Evolutionary conservation across 2,888 invertebrate species (phyloP).

Genomic region (Phrixothrix hirtus): DNA sequence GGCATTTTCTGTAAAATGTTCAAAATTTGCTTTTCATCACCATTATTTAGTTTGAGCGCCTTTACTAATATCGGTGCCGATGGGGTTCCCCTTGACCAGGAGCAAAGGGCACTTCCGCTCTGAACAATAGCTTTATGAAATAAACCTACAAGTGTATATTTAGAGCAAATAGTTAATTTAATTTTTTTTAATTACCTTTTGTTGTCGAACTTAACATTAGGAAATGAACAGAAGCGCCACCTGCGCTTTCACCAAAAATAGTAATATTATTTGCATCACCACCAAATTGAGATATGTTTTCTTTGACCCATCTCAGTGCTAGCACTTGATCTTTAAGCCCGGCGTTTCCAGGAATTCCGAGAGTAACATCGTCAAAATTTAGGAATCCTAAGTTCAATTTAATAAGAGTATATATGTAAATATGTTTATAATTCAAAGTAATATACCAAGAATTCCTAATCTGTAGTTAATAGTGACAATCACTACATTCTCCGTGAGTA

Average conservation of each 20-base stretch:
- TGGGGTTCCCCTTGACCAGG: constrained; percentile 34
- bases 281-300: constrained; percentile 5
- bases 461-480: no score
- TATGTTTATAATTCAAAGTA: background rate
- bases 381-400: constrained; percentile 10
- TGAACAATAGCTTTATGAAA: constrained; percentile 41
- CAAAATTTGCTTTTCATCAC: constrained; percentile 11
- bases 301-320: constrained; percentile 12
- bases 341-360: constrained; percentile 16
- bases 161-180: no score
- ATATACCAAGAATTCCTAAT: constrained; percentile 49
- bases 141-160: background rate
- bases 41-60: constrained; percentile 4
- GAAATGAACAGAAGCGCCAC: constrained; percentile 9
- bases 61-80: constrained; percentile 15
- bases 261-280: constrained; percentile 14
- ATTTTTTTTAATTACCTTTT: no score
- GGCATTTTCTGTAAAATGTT: constrained; percentile 10
- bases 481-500: constrained; percentile 51
- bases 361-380: constrained; percentile 10
- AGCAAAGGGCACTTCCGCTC: constrained; percentile 41
- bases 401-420: background rate
- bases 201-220: constrained; percentile 3
- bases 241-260: constrained; percentile 17
- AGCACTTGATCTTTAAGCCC: constrained; percentile 14